phyloP scores from a whole-genome alignment of 2,888 invertebrate genomes.

The Pollenia angustigena region DNA sequence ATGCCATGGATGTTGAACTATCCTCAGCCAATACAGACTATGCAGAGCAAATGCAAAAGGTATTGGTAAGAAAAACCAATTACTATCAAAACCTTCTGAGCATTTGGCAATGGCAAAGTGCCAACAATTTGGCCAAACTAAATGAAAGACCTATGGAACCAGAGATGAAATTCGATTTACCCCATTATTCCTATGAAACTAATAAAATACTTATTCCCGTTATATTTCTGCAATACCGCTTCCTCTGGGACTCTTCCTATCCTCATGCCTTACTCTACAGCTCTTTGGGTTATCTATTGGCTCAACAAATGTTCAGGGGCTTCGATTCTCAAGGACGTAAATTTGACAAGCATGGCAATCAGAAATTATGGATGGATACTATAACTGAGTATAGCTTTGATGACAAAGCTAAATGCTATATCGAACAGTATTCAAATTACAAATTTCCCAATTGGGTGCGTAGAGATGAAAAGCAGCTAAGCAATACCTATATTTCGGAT shows the following conservation, averaged over 20 bases:
- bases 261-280: conserved; percentile 80
- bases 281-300: conserved; percentile 80
- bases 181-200: conserved; percentile 77
- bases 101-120: conserved; percentile 79
- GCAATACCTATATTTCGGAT: conserved; percentile 78
- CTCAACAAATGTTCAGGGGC: conserved; percentile 81
- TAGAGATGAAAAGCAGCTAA: conserved; percentile 75
- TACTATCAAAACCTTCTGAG: conserved; percentile 79
- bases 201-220: conserved; percentile 81
- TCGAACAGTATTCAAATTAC: conserved; percentile 78
- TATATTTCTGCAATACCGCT: conserved; percentile 80
- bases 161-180: conserved; percentile 75
- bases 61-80: conserved; percentile 74
- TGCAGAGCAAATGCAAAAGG: conserved; percentile 75
- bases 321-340: conserved; percentile 80
- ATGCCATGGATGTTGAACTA: conserved; percentile 78
- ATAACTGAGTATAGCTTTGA: conserved; percentile 77
- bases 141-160: conserved; percentile 76
- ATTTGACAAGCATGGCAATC: conserved; percentile 79
- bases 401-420: conserved; percentile 79
- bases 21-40: conserved; percentile 75
- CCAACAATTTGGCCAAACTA: conserved; percentile 75
- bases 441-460: conserved; percentile 76
- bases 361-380: conserved; percentile 81
- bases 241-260: conserved; percentile 81